A percentile compares a stretch with the other conserved stretches of the same genome.
These are phyloP conservation scores for Squalus acanthias DNA, from an alignment of 2,797 vertebrate genomes.

Conservation along the genomic window DNA sequence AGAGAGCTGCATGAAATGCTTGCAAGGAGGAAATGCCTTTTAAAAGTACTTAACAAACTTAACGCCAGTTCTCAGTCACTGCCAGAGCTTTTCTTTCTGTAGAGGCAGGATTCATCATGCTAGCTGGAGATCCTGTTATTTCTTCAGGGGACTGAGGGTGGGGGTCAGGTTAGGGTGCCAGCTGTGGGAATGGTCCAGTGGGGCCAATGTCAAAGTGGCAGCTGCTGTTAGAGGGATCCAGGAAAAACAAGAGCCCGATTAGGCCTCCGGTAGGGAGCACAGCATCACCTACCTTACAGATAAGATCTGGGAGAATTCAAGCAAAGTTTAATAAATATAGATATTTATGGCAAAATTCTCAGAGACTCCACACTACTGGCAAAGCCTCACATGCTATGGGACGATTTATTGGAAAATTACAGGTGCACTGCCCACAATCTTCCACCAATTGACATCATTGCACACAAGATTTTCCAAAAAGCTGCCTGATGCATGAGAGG, in stretches of 20 bases:
- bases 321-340: background rate
- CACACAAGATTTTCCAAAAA: background rate
- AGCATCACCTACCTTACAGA: background rate
- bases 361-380: background rate
- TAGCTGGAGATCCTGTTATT: background rate
- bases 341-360: background rate
- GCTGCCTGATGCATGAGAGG: background rate
- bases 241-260: background rate
- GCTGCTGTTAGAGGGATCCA: background rate
- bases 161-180: background rate
- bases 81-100: too few species aligned
- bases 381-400: background rate
- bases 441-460: too few species aligned
- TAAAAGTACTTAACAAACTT: background rate
- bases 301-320: background rate
- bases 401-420: slow-evolving; percentile 2
- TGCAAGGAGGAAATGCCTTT: background rate
- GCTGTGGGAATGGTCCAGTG: background rate
- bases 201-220: background rate
- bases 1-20: background rate
- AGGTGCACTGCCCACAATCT: background rate
- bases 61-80: background rate
- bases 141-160: background rate
- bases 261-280: background rate
- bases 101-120: background rate